phyloP scores from a whole-genome alignment of 2,797 vertebrate species.

The Anas acuta region DNA sequence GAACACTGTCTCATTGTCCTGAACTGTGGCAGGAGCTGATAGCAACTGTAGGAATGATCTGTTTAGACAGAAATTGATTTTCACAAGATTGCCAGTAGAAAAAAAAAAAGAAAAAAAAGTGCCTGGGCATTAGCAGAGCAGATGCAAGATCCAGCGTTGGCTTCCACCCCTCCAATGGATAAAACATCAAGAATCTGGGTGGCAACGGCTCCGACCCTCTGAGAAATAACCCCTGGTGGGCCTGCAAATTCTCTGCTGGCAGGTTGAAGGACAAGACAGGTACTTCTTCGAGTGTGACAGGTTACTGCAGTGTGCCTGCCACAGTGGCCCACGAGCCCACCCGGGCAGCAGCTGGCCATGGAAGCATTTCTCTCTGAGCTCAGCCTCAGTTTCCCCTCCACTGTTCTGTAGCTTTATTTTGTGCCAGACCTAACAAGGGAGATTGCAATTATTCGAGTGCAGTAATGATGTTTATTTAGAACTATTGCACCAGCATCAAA shows the following conservation, averaged over 20 bases:
- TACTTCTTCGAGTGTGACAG: neutral
- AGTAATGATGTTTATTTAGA: neutral
- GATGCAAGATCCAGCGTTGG: neutral
- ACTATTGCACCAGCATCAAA: neutral
- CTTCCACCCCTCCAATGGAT: neutral
- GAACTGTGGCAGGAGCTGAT: neutral
- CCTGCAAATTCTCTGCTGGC: neutral
- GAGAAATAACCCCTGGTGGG: neutral
- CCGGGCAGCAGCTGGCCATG: neutral
- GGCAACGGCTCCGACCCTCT: neutral
- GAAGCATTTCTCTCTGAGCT: neutral
- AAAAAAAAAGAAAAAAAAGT: neutral
- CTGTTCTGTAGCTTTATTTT: neutral
- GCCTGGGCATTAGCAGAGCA: neutral
- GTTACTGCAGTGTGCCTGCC: neutral
- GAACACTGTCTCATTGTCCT: neutral
- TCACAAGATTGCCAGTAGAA: neutral
- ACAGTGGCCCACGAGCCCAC: neutral
- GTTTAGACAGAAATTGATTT: neutral
- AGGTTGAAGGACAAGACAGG: neutral
- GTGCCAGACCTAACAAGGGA: neutral
- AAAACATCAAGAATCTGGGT: neutral
- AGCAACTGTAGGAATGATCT: neutral
- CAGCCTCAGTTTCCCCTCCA: neutral
- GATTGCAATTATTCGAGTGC: neutral